Percentiles rank a stretch among this genome's conserved stretches.
Evolutionary conservation across 2,113 vertebrate species (phyloP).

Genomic region (Empidonax traillii): DNA sequence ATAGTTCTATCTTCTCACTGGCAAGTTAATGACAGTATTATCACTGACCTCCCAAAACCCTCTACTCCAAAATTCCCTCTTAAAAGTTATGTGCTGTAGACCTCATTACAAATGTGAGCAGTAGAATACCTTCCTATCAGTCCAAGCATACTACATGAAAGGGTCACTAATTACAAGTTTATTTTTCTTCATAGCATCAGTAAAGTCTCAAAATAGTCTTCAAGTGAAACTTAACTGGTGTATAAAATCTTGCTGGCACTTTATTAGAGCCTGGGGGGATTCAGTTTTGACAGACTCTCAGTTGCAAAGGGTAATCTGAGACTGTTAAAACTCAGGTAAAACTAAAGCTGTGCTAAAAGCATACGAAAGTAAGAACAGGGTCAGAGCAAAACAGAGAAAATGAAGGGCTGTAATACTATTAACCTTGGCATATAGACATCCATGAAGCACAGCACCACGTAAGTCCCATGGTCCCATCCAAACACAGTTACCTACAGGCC

Average conservation of each 20-base stretch:
- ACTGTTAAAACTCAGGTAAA: neutral
- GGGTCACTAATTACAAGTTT: neutral
- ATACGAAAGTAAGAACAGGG: neutral
- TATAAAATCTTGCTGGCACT: neutral
- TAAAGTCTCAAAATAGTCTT: neutral
- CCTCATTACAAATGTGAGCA: neutral
- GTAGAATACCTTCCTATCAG: neutral
- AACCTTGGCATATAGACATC: neutral
- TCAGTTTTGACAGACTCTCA: neutral
- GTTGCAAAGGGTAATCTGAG: neutral
- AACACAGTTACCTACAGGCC: neutral
- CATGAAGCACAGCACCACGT: neutral
- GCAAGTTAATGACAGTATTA: neutral
- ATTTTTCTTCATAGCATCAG: neutral
- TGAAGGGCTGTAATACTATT: neutral
- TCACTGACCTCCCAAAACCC: neutral
- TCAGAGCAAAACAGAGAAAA: neutral
- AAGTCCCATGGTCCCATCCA: neutral
- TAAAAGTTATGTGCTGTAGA: neutral
- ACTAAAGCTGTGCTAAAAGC: neutral
- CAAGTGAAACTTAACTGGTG: neutral
- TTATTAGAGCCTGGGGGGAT: neutral
- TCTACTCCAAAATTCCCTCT: neutral
- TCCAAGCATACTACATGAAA: neutral
- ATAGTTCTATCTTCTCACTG: neutral